Conservation (phyloP, 2,797 vertebrate genomes). For the Sebastes aleutianus region DNA sequence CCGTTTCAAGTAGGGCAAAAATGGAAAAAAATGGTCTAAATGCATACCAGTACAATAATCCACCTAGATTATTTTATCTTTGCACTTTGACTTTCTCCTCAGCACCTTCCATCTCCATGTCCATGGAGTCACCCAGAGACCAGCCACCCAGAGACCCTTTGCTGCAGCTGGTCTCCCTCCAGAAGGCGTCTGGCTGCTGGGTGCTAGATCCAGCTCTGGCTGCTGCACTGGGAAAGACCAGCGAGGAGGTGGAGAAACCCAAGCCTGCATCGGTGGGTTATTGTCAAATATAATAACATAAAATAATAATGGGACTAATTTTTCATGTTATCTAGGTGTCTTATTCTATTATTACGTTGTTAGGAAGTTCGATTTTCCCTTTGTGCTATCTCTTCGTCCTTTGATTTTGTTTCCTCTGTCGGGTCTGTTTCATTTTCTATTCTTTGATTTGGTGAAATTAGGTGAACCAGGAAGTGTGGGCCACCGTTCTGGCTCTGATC, state of each 20-base stretch:
- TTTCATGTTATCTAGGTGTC: not conserved
- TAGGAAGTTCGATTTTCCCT: not conserved
- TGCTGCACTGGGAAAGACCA: conserved; percentile 60
- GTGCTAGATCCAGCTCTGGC: conserved; percentile 66
- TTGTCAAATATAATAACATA: not conserved
- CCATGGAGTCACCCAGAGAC: too few relatives aligned
- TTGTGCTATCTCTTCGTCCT: too few relatives aligned
- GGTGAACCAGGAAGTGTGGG: conserved; percentile 77
- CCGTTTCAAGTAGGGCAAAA: not conserved
- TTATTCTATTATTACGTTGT: not conserved
- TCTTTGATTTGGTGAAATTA: conserved; percentile 39
- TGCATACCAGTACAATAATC: not conserved
- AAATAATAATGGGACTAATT: not conserved
- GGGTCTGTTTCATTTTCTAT: not conserved
- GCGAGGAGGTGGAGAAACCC: conserved; percentile 58
- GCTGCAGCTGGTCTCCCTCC: conserved; percentile 78
- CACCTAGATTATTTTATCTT: not conserved
- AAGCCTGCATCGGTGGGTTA: conserved; percentile 69
- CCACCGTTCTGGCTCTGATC: conserved; percentile 82
- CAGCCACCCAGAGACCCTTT: conserved; percentile 46
- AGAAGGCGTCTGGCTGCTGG: conserved; percentile 84
- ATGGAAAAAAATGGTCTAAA: not conserved
- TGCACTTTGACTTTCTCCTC: not conserved
- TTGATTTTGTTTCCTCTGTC: not conserved
- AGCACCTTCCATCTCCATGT: too few relatives aligned